Evolutionary conservation across 2,797 vertebrate genomes (phyloP), one percentile per base, ranked within the genome.

Genomic region (Anguilla megastoma): DNA sequence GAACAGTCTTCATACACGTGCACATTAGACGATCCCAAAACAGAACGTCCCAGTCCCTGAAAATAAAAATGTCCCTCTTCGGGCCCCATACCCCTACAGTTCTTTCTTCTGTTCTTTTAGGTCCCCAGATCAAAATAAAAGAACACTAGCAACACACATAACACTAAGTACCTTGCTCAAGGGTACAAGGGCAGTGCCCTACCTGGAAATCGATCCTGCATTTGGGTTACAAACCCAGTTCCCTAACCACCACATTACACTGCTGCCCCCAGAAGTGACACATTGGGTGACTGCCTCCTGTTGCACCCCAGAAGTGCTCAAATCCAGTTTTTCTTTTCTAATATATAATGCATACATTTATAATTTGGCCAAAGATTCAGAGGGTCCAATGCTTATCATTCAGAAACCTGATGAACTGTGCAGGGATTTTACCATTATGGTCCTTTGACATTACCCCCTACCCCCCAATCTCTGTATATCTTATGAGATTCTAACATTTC

Each of bases 11-110:
- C 89, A 88, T 88, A 92, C 88, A 83, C 56, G 48, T 71, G 56
- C 74, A 58, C 52, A 56, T 74, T 66, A 82, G 76, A 86, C n/a
- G 52, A 89, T n/a, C 93, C 93, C 95, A 93, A 95, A 94, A 95
- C 93, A 89, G 94, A 90, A 91, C 93, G 94, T 95, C 95, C 96
- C 96, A 92, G 95, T 96, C 95, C 95, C 94, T 93, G 74, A 58
- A 87, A 86, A 58, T 86, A 52, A 74, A 84, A 63, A 58, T 30
- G 6, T 41, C 33, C 74, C 74, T 76, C 18, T 48, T 69, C 6
- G n/a, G 5, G 7, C 4, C 41, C n/a, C 30, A 56, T 21, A 82
- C 45, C 69, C 85, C 58, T 54, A 85, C 69, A 69, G 21, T n/a
- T 79, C 27, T n/a, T 87, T 18, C 63, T 63, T 80, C n/a, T 82